phyloP scores from a whole-genome alignment of 2,113 vertebrate genomes.

The Boleophthalmus pectinirostris region DNA sequence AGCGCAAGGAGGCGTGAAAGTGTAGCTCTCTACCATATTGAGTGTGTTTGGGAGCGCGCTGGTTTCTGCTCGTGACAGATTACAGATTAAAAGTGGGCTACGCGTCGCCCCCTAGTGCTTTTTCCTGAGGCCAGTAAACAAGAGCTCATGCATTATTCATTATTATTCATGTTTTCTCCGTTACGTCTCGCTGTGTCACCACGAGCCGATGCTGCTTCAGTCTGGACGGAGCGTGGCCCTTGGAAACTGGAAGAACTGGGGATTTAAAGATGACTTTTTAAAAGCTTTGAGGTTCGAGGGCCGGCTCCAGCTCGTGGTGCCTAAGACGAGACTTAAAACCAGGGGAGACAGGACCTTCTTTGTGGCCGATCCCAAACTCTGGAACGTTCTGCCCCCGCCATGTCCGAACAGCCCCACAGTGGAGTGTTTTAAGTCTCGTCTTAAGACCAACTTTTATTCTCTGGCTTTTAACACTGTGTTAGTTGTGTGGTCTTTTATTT shows the following conservation, averaged over 20 bases:
- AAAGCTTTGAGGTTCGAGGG: too few species aligned
- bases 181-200: slow-evolving; percentile 2
- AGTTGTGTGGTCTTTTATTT: too few species aligned
- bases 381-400: too few species aligned
- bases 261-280: too few species aligned
- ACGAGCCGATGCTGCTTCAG: not conserved
- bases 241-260: not conserved
- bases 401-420: too few species aligned
- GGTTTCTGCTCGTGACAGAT: not conserved
- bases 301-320: too few species aligned
- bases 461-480: too few species aligned
- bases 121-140: slow-evolving; percentile 7
- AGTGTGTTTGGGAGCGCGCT: not conserved
- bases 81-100: slow-evolving; percentile 14
- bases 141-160: not conserved
- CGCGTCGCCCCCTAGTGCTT: slow-evolving; percentile 1
- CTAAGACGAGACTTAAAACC: too few species aligned
- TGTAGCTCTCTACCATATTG: not conserved
- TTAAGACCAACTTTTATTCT: too few species aligned
- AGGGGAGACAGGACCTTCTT: too few species aligned
- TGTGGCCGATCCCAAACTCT: too few species aligned
- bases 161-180: not conserved
- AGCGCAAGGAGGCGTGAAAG: not conserved
- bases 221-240: not conserved
- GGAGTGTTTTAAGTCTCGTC: too few species aligned